Conservation (phyloP, 2,888 invertebrate species). For the Philhelius pedissequus region DNA sequence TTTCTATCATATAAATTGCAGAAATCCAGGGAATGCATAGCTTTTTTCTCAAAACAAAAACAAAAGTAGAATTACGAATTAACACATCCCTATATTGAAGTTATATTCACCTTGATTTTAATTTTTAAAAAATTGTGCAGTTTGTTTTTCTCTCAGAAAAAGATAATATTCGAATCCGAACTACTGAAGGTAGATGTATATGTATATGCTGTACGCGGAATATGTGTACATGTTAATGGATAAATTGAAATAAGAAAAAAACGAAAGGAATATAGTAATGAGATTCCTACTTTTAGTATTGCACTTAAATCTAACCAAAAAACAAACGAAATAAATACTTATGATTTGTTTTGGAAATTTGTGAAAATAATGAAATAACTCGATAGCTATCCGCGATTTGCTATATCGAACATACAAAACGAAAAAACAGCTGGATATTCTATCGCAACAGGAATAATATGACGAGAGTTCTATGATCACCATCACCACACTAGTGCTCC, state of each 20-base stretch:
- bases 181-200: not conserved
- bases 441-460: not conserved
- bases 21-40: not conserved
- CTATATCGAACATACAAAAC: not conserved
- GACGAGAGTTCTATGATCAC: not conserved
- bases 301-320: not conserved
- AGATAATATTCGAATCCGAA: not conserved
- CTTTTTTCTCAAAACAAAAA: not conserved
- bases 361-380: not conserved
- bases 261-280: not conserved
- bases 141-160: not conserved
- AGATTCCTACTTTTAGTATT: not conserved
- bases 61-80: not conserved
- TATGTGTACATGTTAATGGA: conserved; percentile 3
- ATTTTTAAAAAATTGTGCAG: not conserved
- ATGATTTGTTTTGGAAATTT: not conserved
- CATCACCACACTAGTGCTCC: not conserved
- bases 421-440: not conserved
- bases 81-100: not conserved
- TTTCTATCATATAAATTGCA: not conserved
- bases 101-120: not conserved
- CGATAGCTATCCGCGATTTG: too few species aligned
- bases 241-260: not conserved
- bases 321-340: not conserved
- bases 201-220: not conserved